phyloP scores from a whole-genome alignment of 2,113 vertebrate genomes.

The Pelvicachromis taeniatus region DNA sequence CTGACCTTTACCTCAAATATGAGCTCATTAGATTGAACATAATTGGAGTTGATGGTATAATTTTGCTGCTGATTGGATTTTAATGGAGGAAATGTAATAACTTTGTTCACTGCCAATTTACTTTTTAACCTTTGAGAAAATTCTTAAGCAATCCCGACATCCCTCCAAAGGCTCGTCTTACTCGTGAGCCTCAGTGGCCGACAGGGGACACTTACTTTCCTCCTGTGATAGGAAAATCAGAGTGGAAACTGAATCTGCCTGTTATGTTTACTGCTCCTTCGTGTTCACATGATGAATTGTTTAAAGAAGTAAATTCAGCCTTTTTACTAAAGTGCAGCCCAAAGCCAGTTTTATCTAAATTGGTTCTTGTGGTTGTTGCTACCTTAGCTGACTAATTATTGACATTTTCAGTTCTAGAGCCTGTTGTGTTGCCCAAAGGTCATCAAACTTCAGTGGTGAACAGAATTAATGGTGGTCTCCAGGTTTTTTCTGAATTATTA shows the following conservation, averaged over 20 bases:
- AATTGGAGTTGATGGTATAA: conserved; percentile 5
- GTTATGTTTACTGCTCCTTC: not conserved
- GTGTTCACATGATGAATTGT: not conserved
- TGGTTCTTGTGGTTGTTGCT: not conserved
- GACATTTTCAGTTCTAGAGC: not conserved
- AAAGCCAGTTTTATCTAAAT: not conserved
- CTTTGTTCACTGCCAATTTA: conserved; percentile 4
- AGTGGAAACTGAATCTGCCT: not conserved
- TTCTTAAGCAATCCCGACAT: not conserved
- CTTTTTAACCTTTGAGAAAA: conserved; percentile 13
- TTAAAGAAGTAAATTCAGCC: not conserved
- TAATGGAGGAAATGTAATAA: conserved; percentile 33
- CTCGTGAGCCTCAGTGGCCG: not conserved
- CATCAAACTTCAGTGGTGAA: not conserved
- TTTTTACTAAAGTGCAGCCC: not conserved
- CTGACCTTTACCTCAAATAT: conserved; percentile 21
- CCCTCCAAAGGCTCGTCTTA: not conserved
- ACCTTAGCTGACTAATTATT: conserved; percentile 7
- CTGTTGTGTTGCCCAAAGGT: not conserved
- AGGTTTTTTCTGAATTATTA: not conserved
- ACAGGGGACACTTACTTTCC: not conserved
- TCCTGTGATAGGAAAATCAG: not conserved
- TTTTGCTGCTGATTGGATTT: conserved; percentile 11
- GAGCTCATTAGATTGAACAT: not conserved
- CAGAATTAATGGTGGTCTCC: not conserved